Percentiles rank a stretch among this genome's conserved stretches.
Conservation (phyloP, 92 coral and sea anemone species). For the Heliopora coerulea region DNA sequence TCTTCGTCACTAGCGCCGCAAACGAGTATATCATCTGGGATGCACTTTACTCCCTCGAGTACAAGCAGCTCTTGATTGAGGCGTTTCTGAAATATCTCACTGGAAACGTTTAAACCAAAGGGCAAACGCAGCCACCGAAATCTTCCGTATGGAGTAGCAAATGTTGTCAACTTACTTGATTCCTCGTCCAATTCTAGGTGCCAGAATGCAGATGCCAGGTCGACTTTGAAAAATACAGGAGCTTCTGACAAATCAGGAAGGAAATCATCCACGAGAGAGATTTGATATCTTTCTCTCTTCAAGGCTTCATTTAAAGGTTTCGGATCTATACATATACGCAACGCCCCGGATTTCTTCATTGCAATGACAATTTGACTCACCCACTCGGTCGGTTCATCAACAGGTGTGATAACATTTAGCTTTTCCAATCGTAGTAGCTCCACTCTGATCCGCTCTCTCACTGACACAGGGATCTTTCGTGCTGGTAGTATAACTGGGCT, state of each 20-base stretch:
- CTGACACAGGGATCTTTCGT: too few species aligned
- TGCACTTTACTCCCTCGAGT: constrained; percentile 46
- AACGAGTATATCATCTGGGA: constrained; percentile 50
- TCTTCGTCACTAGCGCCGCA: constrained; percentile 43
- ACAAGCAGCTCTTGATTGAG: constrained; percentile 52
- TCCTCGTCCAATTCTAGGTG: constrained; percentile 51
- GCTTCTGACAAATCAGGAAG: constrained; percentile 19
- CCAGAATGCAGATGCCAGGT: constrained; percentile 24
- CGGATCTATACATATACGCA: background rate
- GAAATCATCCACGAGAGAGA: constrained; percentile 28
- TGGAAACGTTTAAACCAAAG: constrained; percentile 47
- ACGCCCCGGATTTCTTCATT: background rate
- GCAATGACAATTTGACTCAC: background rate
- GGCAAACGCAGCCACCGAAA: constrained; percentile 55
- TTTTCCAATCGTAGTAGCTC: too few species aligned
- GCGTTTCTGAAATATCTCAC: constrained; percentile 51
- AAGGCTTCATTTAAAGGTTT: background rate
- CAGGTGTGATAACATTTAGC: too few species aligned
- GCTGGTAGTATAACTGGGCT: too few species aligned
- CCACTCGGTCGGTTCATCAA: constrained; percentile 1
- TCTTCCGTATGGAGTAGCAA: constrained; percentile 54
- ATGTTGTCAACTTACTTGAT: constrained; percentile 53
- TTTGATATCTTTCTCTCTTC: background rate
- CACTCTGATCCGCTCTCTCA: too few species aligned
- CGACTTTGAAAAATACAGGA: background rate